Base-by-base conservation (phyloP, 64 coral and sea anemone species). In the Orbicella faveolata region DNA sequence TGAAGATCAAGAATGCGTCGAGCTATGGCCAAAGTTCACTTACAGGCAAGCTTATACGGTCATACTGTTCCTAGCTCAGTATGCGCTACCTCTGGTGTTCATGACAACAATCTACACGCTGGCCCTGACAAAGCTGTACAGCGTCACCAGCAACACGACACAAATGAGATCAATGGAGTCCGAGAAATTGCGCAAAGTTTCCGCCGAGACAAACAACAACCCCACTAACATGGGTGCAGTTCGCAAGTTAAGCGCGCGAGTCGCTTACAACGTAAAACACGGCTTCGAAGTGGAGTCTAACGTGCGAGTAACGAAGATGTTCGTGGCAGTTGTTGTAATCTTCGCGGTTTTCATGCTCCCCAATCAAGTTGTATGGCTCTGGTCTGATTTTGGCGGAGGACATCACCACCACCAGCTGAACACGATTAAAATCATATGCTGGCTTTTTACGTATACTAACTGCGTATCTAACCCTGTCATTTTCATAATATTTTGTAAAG, bases 321-420 rank as follows among this genome's bases (percentile, higher is more conserved):
- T 94, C 26, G 52, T 94, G 5, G 92, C 44, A 14, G 81, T 94
- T 26, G 92, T 94, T 25, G 92, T 36, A 35, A 88, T 94, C 18
- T 94, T 94, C 57, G 92, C 92, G 4, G 36, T 94, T 39, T 94
- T 94, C 64, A 94, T 94, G 92, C 89, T 94, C 59, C 92, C 92
- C 6, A 94, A 94, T 67, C 92, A 94, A 78, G 61, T 94, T 25
- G 72, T 89, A 10, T 94, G 92, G 92, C 33, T 94, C 33, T 94
- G 92, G 92, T 75, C 87, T 16, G 92, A 94, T 68, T 94, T 94
- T 84, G 87, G 92, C 25, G 79, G 59, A 17, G 92, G 92, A 8
- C 72, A 89, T 17, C 30, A 70, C 2, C 61, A 36, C 0, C 53
- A 48, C 12, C 73, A 59, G 16, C 84, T 94, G 62, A 94, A 94